phyloP scores from a whole-genome alignment of 2,888 invertebrate species.

The Aleiodes testaceus region DNA sequence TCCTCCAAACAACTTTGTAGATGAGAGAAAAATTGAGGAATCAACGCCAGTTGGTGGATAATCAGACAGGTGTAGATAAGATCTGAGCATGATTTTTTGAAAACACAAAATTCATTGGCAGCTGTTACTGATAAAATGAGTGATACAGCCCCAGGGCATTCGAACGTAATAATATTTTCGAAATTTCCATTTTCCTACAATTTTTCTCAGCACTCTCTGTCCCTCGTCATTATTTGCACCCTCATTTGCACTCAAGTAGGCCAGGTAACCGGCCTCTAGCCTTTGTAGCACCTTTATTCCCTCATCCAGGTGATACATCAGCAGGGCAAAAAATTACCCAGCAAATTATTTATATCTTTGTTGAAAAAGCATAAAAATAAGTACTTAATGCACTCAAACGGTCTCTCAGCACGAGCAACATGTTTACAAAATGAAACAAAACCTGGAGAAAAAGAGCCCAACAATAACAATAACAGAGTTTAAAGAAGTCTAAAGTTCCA shows the following conservation, averaged over 20 bases:
- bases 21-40: conserved; percentile 2
- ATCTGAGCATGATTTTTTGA: conserved; percentile 13
- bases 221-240: too few species aligned
- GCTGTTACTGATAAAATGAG: conserved; percentile 14
- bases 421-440: background rate
- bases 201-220: too few species aligned
- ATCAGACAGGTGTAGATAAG: conserved; percentile 27
- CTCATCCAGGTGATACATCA: too few species aligned
- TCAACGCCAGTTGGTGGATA: conserved; percentile 14
- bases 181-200: too few species aligned
- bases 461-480: conserved; percentile 31
- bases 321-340: too few species aligned
- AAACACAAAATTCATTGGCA: background rate
- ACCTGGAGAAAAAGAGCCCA: background rate
- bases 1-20: background rate
- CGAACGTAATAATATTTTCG: background rate
- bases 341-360: too few species aligned
- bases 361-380: too few species aligned
- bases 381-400: too few species aligned
- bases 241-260: too few species aligned
- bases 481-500: conserved; percentile 60
- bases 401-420: too few species aligned
- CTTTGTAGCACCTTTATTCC: too few species aligned
- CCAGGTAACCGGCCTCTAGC: too few species aligned
- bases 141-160: background rate